Base-by-base conservation (phyloP, 2,113 vertebrate species). In the Barnardius zonarius region DNA sequence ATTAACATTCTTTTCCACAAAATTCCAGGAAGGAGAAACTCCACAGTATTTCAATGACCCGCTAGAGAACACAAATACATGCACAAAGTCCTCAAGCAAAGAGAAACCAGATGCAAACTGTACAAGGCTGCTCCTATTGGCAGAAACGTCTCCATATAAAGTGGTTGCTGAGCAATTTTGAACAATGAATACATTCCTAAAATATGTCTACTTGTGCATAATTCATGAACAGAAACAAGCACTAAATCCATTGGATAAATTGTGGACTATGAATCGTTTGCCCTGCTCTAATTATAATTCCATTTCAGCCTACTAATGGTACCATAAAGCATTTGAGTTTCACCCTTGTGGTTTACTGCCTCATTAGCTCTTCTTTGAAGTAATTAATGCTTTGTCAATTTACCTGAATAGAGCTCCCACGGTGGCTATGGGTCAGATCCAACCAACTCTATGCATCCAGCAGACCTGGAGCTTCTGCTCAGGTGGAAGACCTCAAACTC, bases 161-260 rank as follows among this genome's bases (percentile, higher is more conserved):
- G 37, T 24, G 74, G 90, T 46, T 88, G 91, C 87, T 84, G 91
- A 90, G 76, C 89, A 83, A 88, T 94, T 96, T 88, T 62, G 59
- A 95, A 92, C 95, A 95, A 92, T 85, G 72, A 96, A 95, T 77
- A 89, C 59, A 79, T 89, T 94, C 83, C 93, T 94, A 94, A 97
- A 96, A 95, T 91, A 93, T 79, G 91, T 67, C 83, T 93, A 51
- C 74, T 96, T 92, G 82, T 97, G 80, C 88, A 96, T 97, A 97
- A 97, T 95, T 96, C 83, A 97, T 75, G 70, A 92, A 94, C 62
- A 96, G 91, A 97, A 97, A 96, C 94, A 95, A 96, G 88, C 86
- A 96, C 70, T 96, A 97, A 95, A 97, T 93, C 93, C 88, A 91
- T 92, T 95, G 90, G 96, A 95, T 95, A 97, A 97, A 95, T 83